Evolutionary conservation across 2,888 invertebrate genomes (phyloP).

Genomic region (Volucella inanis): DNA sequence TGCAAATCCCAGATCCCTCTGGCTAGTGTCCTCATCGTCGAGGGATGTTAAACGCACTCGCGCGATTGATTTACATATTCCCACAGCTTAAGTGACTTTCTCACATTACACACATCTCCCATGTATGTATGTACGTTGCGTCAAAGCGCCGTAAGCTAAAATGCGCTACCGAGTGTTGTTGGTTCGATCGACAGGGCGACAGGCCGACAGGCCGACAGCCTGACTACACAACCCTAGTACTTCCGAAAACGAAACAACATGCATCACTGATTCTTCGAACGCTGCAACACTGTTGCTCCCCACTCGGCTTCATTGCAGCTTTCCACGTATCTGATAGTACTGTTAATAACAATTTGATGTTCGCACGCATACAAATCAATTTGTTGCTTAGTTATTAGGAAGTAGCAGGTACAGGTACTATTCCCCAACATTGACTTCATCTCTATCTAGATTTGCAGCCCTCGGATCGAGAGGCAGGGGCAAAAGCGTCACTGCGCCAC

Average conservation of each 20-base stretch:
- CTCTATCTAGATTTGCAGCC: too few relatives aligned
- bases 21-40: conserved; percentile 54
- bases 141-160: conserved; percentile 42
- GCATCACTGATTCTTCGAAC: background rate
- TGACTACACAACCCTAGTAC: conserved; percentile 5
- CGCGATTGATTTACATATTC: conserved; percentile 60
- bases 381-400: conserved; percentile 39
- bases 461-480: too few relatives aligned
- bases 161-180: background rate
- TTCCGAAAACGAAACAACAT: conserved; percentile 16
- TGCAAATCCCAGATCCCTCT: conserved; percentile 52
- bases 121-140: background rate
- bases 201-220: too few relatives aligned
- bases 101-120: conserved; percentile 40
- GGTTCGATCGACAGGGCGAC: too few relatives aligned
- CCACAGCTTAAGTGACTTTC: conserved; percentile 49
- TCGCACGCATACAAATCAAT: conserved; percentile 75
- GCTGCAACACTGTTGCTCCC: conserved; percentile 31
- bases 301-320: conserved; percentile 59
- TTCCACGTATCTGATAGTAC: conserved; percentile 72
- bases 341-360: conserved; percentile 74
- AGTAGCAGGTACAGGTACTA: background rate
- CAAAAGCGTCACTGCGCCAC: conserved; percentile 47
- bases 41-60: conserved; percentile 37
- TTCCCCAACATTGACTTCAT: background rate